Conservation (phyloP, 2,113 vertebrate species). For the Pollimyrus isidori region DNA sequence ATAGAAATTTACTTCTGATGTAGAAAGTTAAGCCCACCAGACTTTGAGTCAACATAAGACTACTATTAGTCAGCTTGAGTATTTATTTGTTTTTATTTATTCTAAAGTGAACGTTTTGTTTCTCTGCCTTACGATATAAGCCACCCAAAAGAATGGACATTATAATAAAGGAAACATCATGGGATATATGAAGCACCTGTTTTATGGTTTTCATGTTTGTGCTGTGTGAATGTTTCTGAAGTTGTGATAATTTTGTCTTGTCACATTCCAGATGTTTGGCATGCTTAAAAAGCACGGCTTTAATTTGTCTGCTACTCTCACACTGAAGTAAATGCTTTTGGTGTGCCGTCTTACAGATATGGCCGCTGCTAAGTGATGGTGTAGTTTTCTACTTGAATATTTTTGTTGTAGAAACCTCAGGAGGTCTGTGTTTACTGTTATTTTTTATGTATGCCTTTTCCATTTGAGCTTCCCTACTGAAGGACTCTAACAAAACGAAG, state of each 20-base stretch:
- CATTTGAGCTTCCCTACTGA: conserved; percentile 71
- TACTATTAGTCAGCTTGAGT: conserved; percentile 13
- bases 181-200: conserved; percentile 77
- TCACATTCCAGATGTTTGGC: conserved; percentile 94
- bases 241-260: conserved; percentile 70
- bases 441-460: conserved; percentile 72
- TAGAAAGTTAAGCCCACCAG: not conserved
- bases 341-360: conserved; percentile 80
- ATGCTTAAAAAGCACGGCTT: conserved; percentile 75
- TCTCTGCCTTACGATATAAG: conserved; percentile 1
- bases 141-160: conserved; percentile 20
- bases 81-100: conserved; percentile 18
- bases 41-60: not conserved
- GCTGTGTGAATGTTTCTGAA: conserved; percentile 70
- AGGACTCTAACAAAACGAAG: conserved; percentile 66
- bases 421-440: conserved; percentile 86
- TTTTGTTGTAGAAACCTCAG: conserved; percentile 93
- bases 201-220: conserved; percentile 63
- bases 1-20: not conserved
- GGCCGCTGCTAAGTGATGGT: conserved; percentile 79
- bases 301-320: conserved; percentile 68
- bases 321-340: conserved; percentile 69
- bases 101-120: conserved; percentile 5
- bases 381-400: conserved; percentile 96
- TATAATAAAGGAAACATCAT: conserved; percentile 62